Conservation (phyloP, 2,888 invertebrate genomes). For the Allacma fusca region DNA sequence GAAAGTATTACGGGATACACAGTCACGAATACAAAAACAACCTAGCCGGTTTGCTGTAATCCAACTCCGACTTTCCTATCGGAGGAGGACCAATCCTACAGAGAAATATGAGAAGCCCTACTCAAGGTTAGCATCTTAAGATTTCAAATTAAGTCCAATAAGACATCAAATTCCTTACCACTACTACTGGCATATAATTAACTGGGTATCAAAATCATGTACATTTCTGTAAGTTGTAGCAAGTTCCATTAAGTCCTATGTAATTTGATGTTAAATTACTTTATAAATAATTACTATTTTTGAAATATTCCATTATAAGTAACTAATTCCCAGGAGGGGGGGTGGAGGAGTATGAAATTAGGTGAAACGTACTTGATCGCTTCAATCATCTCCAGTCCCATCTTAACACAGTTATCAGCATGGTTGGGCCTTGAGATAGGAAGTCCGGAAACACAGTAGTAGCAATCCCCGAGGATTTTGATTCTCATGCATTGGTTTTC, state of each 20-base stretch:
- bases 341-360: too few species aligned
- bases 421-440: conserved; percentile 92
- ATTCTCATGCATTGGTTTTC: conserved; percentile 95
- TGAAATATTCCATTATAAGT: too few species aligned
- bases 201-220: too few species aligned
- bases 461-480: conserved; percentile 95
- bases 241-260: too few species aligned
- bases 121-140: neutral
- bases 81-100: neutral
- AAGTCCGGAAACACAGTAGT: conserved; percentile 92
- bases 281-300: too few species aligned
- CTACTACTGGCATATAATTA: too few species aligned
- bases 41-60: neutral
- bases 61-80: neutral
- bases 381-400: conserved; percentile 96
- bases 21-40: neutral
- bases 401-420: conserved; percentile 93
- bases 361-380: conserved; percentile 85
- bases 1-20: neutral
- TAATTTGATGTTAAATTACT: too few species aligned
- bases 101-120: neutral
- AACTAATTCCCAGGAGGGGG: too few species aligned
- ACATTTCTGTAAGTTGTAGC: too few species aligned
- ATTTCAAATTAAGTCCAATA: neutral
- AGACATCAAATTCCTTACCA: neutral